Base-by-base conservation (phyloP, 1,140 invertebrate species). In the Drosophila sulfurigaster region DNA sequence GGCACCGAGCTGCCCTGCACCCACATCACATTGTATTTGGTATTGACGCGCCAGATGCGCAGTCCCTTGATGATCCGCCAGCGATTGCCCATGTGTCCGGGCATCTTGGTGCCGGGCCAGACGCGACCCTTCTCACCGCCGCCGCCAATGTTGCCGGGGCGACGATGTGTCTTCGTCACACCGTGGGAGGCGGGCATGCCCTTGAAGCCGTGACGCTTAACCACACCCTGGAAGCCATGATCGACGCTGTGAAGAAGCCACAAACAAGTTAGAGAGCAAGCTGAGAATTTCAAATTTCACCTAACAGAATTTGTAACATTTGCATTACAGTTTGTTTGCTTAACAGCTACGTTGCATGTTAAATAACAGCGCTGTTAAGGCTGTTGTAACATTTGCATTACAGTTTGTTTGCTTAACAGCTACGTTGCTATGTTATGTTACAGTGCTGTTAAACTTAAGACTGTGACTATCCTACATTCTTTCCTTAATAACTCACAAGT, bases 161-260 rank as follows among this genome's bases (percentile, higher is more conserved):
- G 95, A 78, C 99, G 94, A 93, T 99, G 98, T 16, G 96, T 97
- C 94, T 99, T 99, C 0, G 99, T 99, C 3, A 95, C 95, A 79
- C 99, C 98, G 92, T 99, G 98, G 54, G 96, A 96, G 6, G 96
- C 96, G 73, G 97, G 98, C 95, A 97, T 96, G 66, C 99, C 99
- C 91, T 97, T 96, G 90, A 99, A 98, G 45, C 98, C 98, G 95
- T 98, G 99, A 28, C 99, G 94, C 93, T 98, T 99, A 94, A 99
- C 97, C 0, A 99, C 99, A 58, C 99, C 99, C 95, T 99, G 98
- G 91, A 99, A 99, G n/a, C 99, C 99, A 91, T 96, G 95, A 91
- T 98, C 96, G 48, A 98, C 95, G 3, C 97, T 98, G 49, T 3
- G 75, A 62, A 68, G 20, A 73, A 56, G 67, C 4, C 1, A 13